phyloP scores from a whole-genome alignment of 2,113 vertebrate genomes.

The Eretmochelys imbricata region DNA sequence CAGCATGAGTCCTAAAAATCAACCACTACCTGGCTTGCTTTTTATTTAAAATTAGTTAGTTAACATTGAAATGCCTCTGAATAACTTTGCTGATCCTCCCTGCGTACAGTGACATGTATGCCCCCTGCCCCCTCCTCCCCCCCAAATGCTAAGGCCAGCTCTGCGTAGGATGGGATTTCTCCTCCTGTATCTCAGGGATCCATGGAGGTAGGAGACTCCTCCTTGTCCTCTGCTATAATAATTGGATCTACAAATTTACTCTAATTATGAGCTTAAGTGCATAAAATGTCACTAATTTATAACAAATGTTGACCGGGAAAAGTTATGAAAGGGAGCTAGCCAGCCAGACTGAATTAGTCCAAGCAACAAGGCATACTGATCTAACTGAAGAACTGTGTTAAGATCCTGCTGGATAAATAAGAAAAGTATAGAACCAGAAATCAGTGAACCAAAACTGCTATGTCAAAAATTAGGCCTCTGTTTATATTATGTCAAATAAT shows the following conservation, averaged over 20 bases:
- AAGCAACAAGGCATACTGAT: neutral
- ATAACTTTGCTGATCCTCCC: neutral
- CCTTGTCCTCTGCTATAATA: neutral
- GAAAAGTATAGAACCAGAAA: neutral
- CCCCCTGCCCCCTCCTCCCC: too few relatives aligned
- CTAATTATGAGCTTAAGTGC: neutral
- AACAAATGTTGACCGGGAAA: neutral
- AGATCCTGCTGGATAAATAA: neutral
- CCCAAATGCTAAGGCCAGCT: neutral
- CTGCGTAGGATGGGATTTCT: too few relatives aligned
- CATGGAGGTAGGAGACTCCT: neutral
- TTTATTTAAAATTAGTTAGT: neutral
- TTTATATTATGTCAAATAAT: too few relatives aligned
- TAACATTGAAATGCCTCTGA: neutral
- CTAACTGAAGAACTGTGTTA: neutral
- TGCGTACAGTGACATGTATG: neutral
- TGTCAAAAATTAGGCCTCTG: neutral
- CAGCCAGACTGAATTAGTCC: neutral
- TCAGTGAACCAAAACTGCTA: neutral
- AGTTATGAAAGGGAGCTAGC: neutral
- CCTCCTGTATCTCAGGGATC: neutral
- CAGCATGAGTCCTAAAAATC: neutral
- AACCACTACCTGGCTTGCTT: neutral
- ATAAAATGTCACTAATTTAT: neutral
- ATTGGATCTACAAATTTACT: neutral